Conservation (phyloP, 35 echinoderm and acorn worm species). For the Patiria miniata region DNA sequence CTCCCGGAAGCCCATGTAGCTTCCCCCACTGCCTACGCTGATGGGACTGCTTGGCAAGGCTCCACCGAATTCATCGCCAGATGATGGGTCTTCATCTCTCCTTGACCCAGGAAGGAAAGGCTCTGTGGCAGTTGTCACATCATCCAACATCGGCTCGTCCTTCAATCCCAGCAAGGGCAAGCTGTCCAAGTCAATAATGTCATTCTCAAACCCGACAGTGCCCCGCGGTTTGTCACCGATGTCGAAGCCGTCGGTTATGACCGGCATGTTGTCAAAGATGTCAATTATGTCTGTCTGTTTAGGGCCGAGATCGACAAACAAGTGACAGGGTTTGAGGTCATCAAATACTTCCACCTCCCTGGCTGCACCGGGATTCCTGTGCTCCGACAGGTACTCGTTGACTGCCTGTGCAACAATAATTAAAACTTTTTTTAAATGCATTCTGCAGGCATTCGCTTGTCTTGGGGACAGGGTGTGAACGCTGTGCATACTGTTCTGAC, state of each 20-base stretch:
- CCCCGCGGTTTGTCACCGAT: neutral
- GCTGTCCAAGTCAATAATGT: neutral
- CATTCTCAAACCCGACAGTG: neutral
- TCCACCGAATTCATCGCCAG: neutral
- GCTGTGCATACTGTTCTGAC: neutral
- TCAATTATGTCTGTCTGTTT: too few species aligned
- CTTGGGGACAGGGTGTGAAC: neutral
- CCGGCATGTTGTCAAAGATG: neutral
- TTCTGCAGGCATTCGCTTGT: neutral
- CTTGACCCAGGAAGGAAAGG: neutral
- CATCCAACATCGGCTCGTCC: too few species aligned
- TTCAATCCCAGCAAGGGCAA: too few species aligned
- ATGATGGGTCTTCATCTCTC: neutral
- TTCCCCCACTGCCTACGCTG: neutral
- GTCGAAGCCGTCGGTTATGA: slow-evolving; percentile 1
- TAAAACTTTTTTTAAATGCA: neutral
- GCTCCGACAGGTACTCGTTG: neutral
- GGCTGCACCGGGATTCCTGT: neutral
- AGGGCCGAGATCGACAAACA: neutral
- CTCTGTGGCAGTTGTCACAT: neutral
- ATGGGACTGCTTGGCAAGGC: neutral
- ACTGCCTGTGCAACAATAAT: neutral
- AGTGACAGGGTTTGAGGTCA: neutral
- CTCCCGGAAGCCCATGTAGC: neutral
- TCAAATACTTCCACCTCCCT: neutral